Conservation (phyloP, 2,888 invertebrate species). For the Amaurobius ferox region DNA sequence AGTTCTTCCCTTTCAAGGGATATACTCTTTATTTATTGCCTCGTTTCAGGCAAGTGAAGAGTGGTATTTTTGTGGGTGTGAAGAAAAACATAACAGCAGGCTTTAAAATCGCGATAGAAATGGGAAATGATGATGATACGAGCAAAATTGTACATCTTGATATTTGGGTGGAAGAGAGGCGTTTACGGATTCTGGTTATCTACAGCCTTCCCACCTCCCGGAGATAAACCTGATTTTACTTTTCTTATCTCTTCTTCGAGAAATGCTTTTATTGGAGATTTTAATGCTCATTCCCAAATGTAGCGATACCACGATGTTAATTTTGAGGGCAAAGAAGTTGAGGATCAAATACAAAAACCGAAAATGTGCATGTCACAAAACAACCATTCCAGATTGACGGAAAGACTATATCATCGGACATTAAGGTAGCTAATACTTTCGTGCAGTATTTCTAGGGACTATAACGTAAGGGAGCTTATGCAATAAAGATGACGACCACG, state of each 20-base stretch:
- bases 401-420: too few relatives aligned
- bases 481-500: too few relatives aligned
- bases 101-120: slow-evolving; percentile 13
- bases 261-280: neutral
- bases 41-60: neutral
- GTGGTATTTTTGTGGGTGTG: neutral
- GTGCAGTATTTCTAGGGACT: too few relatives aligned
- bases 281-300: neutral
- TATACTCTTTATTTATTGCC: too few relatives aligned
- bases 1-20: too few relatives aligned
- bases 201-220: neutral
- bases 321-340: neutral
- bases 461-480: too few relatives aligned
- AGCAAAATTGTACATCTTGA: neutral
- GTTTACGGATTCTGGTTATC: neutral
- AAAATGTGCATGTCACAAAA: too few relatives aligned
- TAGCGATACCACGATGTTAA: neutral
- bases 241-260: neutral
- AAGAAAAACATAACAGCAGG: neutral
- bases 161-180: neutral
- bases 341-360: too few relatives aligned
- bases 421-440: too few relatives aligned
- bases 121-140: slow-evolving; percentile 5
- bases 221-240: neutral
- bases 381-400: too few relatives aligned